Base-by-base conservation (phyloP, 2,888 invertebrate genomes). In the Melipona bicolor region DNA sequence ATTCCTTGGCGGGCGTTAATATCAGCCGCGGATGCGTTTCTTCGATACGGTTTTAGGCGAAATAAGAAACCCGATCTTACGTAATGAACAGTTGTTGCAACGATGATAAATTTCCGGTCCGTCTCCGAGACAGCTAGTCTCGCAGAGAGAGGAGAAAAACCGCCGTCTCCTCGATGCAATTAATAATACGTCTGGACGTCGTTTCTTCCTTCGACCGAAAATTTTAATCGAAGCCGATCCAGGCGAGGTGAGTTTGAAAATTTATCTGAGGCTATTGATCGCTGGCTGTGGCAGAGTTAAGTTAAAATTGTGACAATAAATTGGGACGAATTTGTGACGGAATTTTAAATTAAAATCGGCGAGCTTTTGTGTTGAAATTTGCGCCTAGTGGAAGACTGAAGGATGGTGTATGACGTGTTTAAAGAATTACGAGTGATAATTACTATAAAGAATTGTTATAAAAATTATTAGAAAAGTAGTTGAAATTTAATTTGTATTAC, bases 51-150 rank as follows among this genome's bases (percentile, higher is more conserved):
- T 61, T 79, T 83, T 85, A 67, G 15, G 43, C 32, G 77, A 77
- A 80, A 65, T 71, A 77, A 77, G 77, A 83, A 79, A 71, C 83
- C 68, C 56, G 52, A 61, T 65, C 83, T 79, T 67, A 56, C 69
- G 67, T 85, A 85, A 85, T 59, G 85, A 83, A 71, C 75, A 52
- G 65, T 71, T 79, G 73, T 80, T 85, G 75, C 54, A 61, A 77
- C 62, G 43, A 19, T 65, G 77, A 69, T 85, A 80, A 79, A 83
- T 83, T 69, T 50, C 52, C 32, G 67, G 19, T 1, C 32, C 32
- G 32, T 54, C 27, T 61, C 59, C 56, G 54, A 76, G 17, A 83
- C 50, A 27, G 27, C 27, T 27, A 27, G 27, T 27, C 27, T 27
- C 27, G 27, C 27, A 27, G 27, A 75, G 52, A 32, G 17, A 5